phyloP scores from a whole-genome alignment of 2,113 vertebrate genomes.

The Oriolus oriolus region DNA sequence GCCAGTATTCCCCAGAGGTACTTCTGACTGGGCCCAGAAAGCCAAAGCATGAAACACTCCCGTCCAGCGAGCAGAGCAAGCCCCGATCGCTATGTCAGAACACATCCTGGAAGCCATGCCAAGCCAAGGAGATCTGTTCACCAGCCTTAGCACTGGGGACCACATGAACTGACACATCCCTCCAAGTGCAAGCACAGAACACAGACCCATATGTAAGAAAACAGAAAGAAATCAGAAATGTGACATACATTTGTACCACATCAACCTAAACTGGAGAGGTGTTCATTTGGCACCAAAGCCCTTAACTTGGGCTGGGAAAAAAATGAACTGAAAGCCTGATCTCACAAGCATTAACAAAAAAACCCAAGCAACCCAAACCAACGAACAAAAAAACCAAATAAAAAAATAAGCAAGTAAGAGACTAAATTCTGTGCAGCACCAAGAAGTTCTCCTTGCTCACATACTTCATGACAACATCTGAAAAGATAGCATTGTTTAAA shows the following conservation, averaged over 20 bases:
- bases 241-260: neutral
- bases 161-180: accelerated
- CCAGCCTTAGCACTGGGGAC: neutral
- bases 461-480: neutral
- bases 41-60: neutral
- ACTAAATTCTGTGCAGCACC: neutral
- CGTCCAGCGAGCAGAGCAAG: neutral
- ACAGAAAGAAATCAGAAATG: neutral
- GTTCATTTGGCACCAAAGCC: neutral
- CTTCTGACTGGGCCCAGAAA: neutral
- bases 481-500: neutral
- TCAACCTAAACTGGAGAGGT: neutral
- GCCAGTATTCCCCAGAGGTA: neutral
- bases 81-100: neutral
- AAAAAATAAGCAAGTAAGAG: neutral
- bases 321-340: neutral
- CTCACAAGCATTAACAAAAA: neutral
- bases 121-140: neutral
- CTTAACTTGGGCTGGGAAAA: neutral
- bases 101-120: neutral
- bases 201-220: accelerated
- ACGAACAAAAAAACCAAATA: neutral
- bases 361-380: neutral
- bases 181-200: neutral
- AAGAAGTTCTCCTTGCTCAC: neutral